Base-by-base conservation (phyloP, 2,888 invertebrate species). In the Microchrysa polita region DNA sequence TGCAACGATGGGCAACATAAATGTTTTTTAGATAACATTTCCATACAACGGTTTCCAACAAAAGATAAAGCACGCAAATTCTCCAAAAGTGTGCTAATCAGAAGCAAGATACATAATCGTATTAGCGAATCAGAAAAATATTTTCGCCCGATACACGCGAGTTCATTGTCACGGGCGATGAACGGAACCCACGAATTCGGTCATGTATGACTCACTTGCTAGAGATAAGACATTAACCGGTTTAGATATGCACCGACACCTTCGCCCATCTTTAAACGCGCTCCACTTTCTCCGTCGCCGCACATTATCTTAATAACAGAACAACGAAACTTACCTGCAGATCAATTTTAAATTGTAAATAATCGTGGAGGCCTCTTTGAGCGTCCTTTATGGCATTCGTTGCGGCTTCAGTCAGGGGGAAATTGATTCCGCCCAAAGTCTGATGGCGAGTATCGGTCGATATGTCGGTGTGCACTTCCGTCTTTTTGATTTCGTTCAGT, bases 321-420 rank as follows among this genome's bases (percentile, higher is more conserved):
- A 20, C n/a, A n/a, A n/a, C n/a, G n/a, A 16, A 18, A 44, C 59
- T 61, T 65, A 79, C 79, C 73, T 92, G 89, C 77, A 96, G 86
- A 86, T 97, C 90, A 87, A 94, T 93, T 84, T 88, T 90, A 82
- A 94, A 90, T 81, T 98, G 98, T 78, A 98, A 89, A 86, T 98
- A 99, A 82, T 95, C 93, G 79, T 94, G 89, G 77, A 90, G 87
- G 76, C 93, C 92, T 76, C 88, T 87, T 76, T 89, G 88, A 84
- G 97, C 88, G 81, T 93, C 91, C 75, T 86, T 82, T 57, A 98
- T 88, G 61, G 93, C 93, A 77, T 90, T 89, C 79, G 90, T 88
- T 0, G 95, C 95, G 74, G 91, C 90, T 71, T 93, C 90, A 0
- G 93, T 92, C 53, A 98, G 88, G 18, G 98, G 98, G 84, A 98